A percentile compares a stretch with the other conserved stretches of the same genome.
phyloP scores from a whole-genome alignment of 2,888 invertebrate species.

The Rotaria magnacalcarata region DNA sequence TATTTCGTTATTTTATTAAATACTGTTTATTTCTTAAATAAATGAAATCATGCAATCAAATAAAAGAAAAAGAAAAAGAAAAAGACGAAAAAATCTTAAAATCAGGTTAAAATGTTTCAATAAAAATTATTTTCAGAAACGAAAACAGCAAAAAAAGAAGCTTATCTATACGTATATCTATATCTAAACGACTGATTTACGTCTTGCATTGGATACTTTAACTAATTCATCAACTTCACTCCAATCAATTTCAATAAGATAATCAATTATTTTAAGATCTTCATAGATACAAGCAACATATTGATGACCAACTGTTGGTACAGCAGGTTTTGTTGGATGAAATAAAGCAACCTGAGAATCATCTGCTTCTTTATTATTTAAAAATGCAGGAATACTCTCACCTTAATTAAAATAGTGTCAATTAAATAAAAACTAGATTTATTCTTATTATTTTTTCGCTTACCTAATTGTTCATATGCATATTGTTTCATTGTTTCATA shows the following conservation, averaged over 20 bases:
- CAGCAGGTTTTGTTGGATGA: background rate
- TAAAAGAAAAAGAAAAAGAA: background rate
- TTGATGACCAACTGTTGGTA: background rate
- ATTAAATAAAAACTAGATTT: no score
- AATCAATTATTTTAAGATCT: background rate
- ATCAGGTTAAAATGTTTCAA: background rate
- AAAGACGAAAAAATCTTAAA: background rate
- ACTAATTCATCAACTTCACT: conserved; percentile 35
- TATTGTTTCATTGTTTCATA: conserved; percentile 36
- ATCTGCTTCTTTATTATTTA: background rate
- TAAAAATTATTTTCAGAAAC: background rate
- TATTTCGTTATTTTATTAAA: no score
- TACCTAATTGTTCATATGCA: conserved; percentile 8
- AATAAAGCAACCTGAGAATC: background rate
- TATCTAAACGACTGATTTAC: conserved; percentile 10
- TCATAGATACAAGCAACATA: conserved; percentile 32
- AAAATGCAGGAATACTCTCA: background rate
- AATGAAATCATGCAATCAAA: no score
- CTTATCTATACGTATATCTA: background rate
- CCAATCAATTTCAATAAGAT: conserved; percentile 23
- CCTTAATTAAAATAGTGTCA: background rate
- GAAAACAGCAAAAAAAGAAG: background rate
- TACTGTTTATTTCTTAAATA: no score
- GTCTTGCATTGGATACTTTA: background rate
- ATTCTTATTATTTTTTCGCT: no score